A percentile compares a stretch with the other conserved stretches of the same genome.
Evolutionary conservation across 2,797 vertebrate genomes (phyloP).

Genomic region (Pseudochromis fuscus): DNA sequence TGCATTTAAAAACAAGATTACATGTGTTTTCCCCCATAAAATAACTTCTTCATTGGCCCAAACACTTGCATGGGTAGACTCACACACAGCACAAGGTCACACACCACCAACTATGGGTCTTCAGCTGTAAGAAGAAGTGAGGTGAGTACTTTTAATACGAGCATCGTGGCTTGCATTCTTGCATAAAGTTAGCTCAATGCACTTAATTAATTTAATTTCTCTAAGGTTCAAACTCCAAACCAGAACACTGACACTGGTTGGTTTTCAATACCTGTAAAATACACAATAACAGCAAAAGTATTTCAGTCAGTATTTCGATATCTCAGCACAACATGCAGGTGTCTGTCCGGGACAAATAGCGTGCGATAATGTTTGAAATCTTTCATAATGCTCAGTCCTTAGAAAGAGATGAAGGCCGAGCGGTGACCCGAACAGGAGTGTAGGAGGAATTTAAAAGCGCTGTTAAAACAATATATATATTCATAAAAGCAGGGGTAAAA

Average conservation of each 20-base stretch:
- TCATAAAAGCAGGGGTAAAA: constrained; percentile 71
- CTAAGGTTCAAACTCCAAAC: too few relatives aligned
- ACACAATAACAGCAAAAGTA: constrained; percentile 7
- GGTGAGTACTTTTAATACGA: too few relatives aligned
- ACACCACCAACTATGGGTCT: too few relatives aligned
- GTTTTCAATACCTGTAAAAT: not conserved
- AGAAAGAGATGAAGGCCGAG: constrained; percentile 59
- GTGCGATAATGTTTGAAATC: constrained; percentile 63
- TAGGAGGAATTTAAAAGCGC: constrained; percentile 73
- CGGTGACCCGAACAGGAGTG: constrained; percentile 67
- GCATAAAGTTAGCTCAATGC: too few relatives aligned
- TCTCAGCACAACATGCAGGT: constrained; percentile 45
- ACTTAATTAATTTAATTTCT: too few relatives aligned
- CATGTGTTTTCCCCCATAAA: too few relatives aligned
- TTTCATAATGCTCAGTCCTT: constrained; percentile 64
- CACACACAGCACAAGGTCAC: too few relatives aligned
- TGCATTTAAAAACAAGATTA: too few relatives aligned
- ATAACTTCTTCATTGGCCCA: too few relatives aligned
- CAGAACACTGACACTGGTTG: not conserved
- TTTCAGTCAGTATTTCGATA: constrained; percentile 54
- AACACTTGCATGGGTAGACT: too few relatives aligned
- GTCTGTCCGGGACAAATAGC: constrained; percentile 58
- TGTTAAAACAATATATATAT: constrained; percentile 76
- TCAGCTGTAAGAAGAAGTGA: too few relatives aligned
- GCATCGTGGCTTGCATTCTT: too few relatives aligned